These are phyloP conservation scores for Bradypodion ventrale DNA, from an alignment of 2,797 vertebrate genomes.

Conservation along the genomic window DNA sequence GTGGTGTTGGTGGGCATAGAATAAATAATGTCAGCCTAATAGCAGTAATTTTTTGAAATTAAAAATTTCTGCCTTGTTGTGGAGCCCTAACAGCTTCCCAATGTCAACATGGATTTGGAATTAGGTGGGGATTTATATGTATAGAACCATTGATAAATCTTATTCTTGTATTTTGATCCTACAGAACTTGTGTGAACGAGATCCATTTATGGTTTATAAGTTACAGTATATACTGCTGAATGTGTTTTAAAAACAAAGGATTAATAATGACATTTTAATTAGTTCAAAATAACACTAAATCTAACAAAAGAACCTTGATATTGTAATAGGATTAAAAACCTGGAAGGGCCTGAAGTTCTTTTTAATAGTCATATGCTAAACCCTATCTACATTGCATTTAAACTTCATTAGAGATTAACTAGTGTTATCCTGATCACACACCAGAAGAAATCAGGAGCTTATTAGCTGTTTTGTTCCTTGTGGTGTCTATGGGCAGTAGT, in stretches of 20 bases:
- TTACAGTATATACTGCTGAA: background rate
- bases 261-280: background rate
- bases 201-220: fast-evolving
- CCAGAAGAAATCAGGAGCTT: background rate
- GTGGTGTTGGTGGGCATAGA: background rate
- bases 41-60: too few species aligned
- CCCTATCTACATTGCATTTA: background rate
- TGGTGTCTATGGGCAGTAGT: background rate
- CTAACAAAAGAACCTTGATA: constrained; percentile 29
- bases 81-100: too few species aligned
- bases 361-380: background rate
- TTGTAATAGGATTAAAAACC: background rate
- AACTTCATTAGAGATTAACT: background rate
- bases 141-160: constrained; percentile 23
- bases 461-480: background rate
- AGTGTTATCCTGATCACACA: background rate
- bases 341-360: background rate
- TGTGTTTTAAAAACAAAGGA: background rate
- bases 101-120: too few species aligned
- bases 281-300: background rate
- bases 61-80: too few species aligned
- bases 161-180: constrained; percentile 2
- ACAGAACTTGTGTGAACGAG: constrained; percentile 24
- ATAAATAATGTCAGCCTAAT: background rate
- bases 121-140: too few species aligned